Evolutionary conservation across 2,113 vertebrate genomes (phyloP).

Genomic region (Rana temporaria): DNA sequence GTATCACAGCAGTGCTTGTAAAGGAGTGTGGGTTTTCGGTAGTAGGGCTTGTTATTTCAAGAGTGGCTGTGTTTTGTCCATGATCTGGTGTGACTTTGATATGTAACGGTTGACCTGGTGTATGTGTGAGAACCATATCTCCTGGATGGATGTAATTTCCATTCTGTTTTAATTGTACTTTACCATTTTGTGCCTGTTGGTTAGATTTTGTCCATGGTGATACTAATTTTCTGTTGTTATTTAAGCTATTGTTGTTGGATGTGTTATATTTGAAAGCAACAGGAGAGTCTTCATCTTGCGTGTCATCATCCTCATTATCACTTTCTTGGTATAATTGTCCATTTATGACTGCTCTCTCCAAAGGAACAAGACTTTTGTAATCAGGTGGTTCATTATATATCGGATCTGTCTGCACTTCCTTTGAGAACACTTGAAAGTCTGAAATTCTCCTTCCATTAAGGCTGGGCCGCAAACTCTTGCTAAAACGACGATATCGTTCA

Average conservation of each 20-base stretch:
- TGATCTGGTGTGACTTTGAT: constrained; percentile 96
- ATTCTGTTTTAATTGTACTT: constrained; percentile 80
- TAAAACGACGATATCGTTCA: constrained; percentile 90
- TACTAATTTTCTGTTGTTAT: constrained; percentile 82
- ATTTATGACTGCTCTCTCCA: constrained; percentile 83
- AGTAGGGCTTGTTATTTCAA: constrained; percentile 92
- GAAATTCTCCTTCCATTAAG: constrained; percentile 92
- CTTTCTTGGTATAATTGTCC: constrained; percentile 86
- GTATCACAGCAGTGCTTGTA: constrained; percentile 94
- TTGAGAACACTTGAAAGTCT: constrained; percentile 88
- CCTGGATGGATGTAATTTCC: constrained; percentile 83
- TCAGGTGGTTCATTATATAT: constrained; percentile 79
- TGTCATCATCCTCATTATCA: constrained; percentile 77
- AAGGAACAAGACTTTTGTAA: constrained; percentile 79
- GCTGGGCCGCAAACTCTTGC: constrained; percentile 84
- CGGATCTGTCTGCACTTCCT: constrained; percentile 94
- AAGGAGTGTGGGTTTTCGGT: constrained; percentile 86
- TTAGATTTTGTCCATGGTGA: constrained; percentile 86
- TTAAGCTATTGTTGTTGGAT: constrained; percentile 76
- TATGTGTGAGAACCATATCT: constrained; percentile 89
- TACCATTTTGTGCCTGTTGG: constrained; percentile 80
- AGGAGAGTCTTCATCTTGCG: constrained; percentile 74
- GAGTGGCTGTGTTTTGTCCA: constrained; percentile 87
- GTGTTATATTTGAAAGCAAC: constrained; percentile 78
- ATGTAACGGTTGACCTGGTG: constrained; percentile 92